Conservation (phyloP, 2,888 invertebrate genomes). For the Cacoxenus indagator region DNA sequence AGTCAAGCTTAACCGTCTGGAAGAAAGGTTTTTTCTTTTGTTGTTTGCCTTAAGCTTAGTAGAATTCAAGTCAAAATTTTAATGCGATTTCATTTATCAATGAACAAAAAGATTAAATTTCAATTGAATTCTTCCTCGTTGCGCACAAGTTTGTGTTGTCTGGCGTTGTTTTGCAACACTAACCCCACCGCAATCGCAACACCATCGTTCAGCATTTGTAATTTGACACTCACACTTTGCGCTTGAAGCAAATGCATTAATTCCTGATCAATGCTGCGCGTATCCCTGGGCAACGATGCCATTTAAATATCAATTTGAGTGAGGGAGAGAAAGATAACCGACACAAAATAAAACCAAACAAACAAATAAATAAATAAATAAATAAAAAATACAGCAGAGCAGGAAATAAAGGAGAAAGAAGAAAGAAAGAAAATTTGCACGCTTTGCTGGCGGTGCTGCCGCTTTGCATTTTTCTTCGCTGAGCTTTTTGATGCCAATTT, state of each 20-base stretch:
- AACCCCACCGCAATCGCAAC: too few relatives aligned
- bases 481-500: constrained; percentile 54
- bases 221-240: neutral
- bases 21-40: too few relatives aligned
- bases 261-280: neutral
- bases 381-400: neutral
- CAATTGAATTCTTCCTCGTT: constrained; percentile 39
- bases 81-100: constrained; percentile 50
- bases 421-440: neutral
- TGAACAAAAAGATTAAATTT: constrained; percentile 57
- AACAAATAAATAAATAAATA: neutral
- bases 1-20: too few relatives aligned
- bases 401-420: neutral
- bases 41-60: too few relatives aligned
- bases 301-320: neutral
- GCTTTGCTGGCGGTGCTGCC: neutral
- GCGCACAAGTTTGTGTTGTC: neutral
- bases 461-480: neutral
- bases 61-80: too few relatives aligned
- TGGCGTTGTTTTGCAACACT: too few relatives aligned
- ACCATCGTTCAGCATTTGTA: too few relatives aligned
- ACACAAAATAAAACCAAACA: neutral
- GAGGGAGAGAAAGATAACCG: neutral
- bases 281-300: neutral
- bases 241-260: neutral